A percentile compares a stretch with the other conserved stretches of the same genome.
phyloP scores from a whole-genome alignment of 2,113 vertebrate species.

The Chionodraco myersi region DNA sequence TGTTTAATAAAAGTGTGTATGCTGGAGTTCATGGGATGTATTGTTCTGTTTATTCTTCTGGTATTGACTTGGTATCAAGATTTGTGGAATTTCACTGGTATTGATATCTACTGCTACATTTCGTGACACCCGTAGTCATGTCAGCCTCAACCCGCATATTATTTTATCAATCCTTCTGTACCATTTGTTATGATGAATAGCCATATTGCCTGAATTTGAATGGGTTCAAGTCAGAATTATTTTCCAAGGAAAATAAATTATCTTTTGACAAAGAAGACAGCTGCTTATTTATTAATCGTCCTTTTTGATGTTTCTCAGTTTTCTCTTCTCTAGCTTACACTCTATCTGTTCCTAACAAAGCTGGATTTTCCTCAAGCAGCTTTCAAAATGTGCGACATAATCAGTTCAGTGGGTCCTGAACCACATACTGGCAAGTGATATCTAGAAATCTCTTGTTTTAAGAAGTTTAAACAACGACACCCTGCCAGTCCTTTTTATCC shows the following conservation, averaged over 20 bases:
- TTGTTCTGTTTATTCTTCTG: too few species aligned
- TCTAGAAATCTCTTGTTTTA: not conserved
- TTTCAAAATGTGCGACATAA: conserved; percentile 7
- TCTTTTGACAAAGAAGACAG: not conserved
- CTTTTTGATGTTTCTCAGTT: not conserved
- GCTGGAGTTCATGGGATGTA: too few species aligned
- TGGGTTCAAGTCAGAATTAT: not conserved
- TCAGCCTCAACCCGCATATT: not conserved
- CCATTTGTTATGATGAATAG: too few species aligned
- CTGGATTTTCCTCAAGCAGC: not conserved
- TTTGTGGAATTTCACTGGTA: too few species aligned
- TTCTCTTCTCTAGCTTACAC: not conserved
- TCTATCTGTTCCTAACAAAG: not conserved
- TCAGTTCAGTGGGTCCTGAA: conserved; percentile 27
- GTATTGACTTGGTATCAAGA: too few species aligned
- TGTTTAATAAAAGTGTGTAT: too few species aligned
- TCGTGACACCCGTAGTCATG: not conserved
- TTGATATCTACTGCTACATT: too few species aligned
- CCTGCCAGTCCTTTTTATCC: conserved; percentile 25
- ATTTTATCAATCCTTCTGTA: not conserved
- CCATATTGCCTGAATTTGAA: not conserved
- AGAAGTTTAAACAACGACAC: conserved; percentile 15
- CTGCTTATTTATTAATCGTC: conserved; percentile 6
- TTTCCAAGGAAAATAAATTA: not conserved
- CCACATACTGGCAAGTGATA: not conserved